Percentiles rank a stretch among this genome's conserved stretches.
Conservation (phyloP, 1,140 invertebrate species). For the Hestina assimilis region DNA sequence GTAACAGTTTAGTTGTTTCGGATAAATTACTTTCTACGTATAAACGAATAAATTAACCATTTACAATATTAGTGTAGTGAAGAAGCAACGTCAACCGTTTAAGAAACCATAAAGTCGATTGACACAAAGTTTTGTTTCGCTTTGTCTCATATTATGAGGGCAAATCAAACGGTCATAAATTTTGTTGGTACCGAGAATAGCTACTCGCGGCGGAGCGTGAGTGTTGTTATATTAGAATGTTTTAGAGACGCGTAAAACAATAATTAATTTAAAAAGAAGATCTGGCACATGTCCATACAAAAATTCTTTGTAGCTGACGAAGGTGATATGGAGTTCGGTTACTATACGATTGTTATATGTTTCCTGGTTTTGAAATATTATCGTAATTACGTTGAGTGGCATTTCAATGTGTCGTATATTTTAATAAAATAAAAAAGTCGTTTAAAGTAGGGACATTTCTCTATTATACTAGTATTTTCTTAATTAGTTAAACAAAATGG, state of each 20-base stretch:
- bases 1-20: too few species aligned
- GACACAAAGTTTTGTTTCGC: constrained; percentile 48
- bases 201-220: constrained; percentile 47
- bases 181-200: constrained; percentile 46
- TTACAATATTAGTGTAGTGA: background rate
- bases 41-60: background rate
- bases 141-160: constrained; percentile 61
- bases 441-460: too few species aligned
- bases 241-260: constrained; percentile 69
- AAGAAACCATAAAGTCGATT: constrained; percentile 46
- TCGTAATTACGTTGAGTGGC: too few species aligned
- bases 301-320: constrained; percentile 40
- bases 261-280: constrained; percentile 74
- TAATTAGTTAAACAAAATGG: too few species aligned
- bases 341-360: constrained; percentile 1
- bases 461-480: too few species aligned
- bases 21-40: too few species aligned
- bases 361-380: constrained; percentile 1
- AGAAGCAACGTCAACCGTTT: constrained; percentile 28
- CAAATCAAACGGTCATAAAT: constrained; percentile 72
- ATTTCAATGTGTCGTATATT: too few species aligned
- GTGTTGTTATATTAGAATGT: constrained; percentile 69
- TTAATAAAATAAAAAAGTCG: too few species aligned
- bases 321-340: constrained; percentile 11
- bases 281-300: constrained; percentile 63